Evolutionary conservation across 2,113 vertebrate species (phyloP), one percentile per base, ranked within the genome.

Genomic region (Macaca mulatta): DNA sequence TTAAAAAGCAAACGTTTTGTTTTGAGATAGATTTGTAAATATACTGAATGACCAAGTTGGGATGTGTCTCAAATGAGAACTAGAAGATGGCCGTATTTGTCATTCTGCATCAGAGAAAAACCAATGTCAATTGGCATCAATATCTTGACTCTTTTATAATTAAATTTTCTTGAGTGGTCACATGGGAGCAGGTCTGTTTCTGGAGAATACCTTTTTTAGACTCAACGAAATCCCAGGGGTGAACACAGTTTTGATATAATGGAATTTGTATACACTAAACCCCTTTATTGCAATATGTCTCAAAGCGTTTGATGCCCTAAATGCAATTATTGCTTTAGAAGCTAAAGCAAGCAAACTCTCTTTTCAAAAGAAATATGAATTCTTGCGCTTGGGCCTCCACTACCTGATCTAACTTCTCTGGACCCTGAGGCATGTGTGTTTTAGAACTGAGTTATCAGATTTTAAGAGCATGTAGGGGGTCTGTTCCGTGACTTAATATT

Each of bases 201-300:
- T 92, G 61, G 45, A 48, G n/a, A 93, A 72, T 92, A 87, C 64
- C 23, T 97, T 96, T 61, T 93, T 64, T 85, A 89, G 70, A 95
- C 77, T 52, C 96, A 64, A 77, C 40, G 85, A 94, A 88, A 52
- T 75, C 72, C n/a, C 74, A 94, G n/a, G 79, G 35, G 78, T 30
- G 17, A 59, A 90, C 94, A 89, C 70, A 79, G 59, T 32, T 91
- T 92, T 69, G 32, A 86, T 93, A 23, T 89, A 93, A 81, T 80
- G 27, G 83, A 67, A 94, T 55, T 83, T 81, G 43, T 88, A 78
- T 83, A 50, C 7, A 40, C 64, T 78, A 92, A 93, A n/a, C 25
- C 20, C 45, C n/a, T 95, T 84, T 81, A 52, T 59, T 93, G 27
- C 16, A 96, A 55, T 45, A 72, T 61, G 25, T 87, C 80, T 96